Evolutionary conservation across 2,888 invertebrate genomes (phyloP).

Genomic region (Carterocephalus palaemon): DNA sequence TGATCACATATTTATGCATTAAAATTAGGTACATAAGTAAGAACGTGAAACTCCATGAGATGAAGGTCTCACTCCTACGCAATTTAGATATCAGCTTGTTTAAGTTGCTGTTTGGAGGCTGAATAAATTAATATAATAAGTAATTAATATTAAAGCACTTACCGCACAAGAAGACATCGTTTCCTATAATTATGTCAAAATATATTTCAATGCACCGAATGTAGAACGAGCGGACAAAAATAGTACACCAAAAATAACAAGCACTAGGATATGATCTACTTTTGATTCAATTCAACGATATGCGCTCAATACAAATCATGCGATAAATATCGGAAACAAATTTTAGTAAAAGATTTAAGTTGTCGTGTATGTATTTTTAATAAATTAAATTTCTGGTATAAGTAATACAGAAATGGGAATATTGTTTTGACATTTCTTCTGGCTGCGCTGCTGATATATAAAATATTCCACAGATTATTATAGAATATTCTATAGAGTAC

Average conservation of each 20-base stretch:
- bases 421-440: slow-evolving; percentile 68
- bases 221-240: slow-evolving; percentile 75
- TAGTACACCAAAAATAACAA: slow-evolving; percentile 73
- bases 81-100: slow-evolving; percentile 2
- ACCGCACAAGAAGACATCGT: slow-evolving; percentile 69
- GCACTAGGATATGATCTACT: slow-evolving; percentile 32
- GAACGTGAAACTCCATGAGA: no score
- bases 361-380: slow-evolving; percentile 8
- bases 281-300: slow-evolving; percentile 5
- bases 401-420: slow-evolving; percentile 55
- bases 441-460: background rate
- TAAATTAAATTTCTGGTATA: slow-evolving; percentile 17
- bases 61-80: slow-evolving; percentile 23
- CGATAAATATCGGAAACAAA: background rate
- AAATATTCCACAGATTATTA: slow-evolving; percentile 6
- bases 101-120: background rate
- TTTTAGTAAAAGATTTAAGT: background rate
- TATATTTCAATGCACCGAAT: slow-evolving; percentile 70
- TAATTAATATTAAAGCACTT: slow-evolving; percentile 37
- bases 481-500: background rate
- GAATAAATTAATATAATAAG: slow-evolving; percentile 16
- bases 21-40: no score
- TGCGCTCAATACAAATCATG: background rate
- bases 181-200: slow-evolving; percentile 73
- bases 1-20: no score